Evolutionary conservation across 2,113 vertebrate genomes (phyloP).

Genomic region (Spilogale gracilis): DNA sequence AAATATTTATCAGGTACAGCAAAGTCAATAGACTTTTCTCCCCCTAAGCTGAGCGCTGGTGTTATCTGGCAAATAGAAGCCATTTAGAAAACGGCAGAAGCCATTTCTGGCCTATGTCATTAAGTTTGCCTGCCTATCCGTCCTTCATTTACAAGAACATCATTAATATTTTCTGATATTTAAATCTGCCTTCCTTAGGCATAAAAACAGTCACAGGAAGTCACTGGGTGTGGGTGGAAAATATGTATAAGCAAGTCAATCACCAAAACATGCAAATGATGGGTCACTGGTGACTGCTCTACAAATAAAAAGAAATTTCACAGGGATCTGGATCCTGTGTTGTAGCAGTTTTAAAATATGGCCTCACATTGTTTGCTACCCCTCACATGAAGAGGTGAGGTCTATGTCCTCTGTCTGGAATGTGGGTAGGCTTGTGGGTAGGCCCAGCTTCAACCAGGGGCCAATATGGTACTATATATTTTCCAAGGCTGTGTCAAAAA

Average conservation of each 20-base stretch:
- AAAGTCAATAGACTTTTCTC: conserved; percentile 25
- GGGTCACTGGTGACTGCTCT: neutral
- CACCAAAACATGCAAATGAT: conserved; percentile 28
- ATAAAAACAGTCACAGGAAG: conserved; percentile 53
- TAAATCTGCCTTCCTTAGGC: conserved; percentile 34
- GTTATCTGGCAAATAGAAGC: conserved; percentile 1
- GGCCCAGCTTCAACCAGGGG: neutral
- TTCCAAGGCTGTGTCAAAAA: neutral
- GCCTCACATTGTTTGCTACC: neutral
- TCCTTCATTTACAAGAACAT: conserved; percentile 51
- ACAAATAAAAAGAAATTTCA: conserved; percentile 25
- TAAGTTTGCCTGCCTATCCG: conserved; percentile 13
- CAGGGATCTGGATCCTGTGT: neutral
- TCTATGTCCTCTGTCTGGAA: neutral
- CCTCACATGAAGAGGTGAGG: neutral
- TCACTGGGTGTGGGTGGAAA: neutral
- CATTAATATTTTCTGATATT: conserved; percentile 54
- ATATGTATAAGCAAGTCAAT: conserved; percentile 35
- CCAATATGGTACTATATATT: neutral
- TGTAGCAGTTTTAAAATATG: conserved; percentile 32
- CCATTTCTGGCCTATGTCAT: conserved; percentile 16
- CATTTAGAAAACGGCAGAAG: conserved; percentile 58
- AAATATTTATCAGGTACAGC: conserved; percentile 59
- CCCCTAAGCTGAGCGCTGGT: neutral
- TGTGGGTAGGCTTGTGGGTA: neutral